Evolutionary conservation across 2,113 vertebrate genomes (phyloP).

Genomic region (Phaethon lepturus): DNA sequence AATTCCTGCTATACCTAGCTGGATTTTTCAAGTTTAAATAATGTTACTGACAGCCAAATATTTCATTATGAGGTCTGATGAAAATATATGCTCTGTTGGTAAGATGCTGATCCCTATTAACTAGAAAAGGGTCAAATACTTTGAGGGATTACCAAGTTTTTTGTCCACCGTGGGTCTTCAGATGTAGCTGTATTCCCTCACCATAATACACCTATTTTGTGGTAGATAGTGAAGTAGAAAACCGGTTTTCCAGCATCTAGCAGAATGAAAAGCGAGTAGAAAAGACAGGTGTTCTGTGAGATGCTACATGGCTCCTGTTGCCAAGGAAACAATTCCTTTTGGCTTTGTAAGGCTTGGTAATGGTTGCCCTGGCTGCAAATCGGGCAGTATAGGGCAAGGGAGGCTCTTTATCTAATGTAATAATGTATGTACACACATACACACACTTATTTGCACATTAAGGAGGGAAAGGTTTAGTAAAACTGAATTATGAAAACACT

Average conservation of each 20-base stretch:
- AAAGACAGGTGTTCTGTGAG: constrained; percentile 67
- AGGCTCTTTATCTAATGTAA: not conserved
- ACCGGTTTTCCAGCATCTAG: constrained; percentile 34
- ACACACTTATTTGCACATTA: not conserved
- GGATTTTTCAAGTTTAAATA: constrained; percentile 43
- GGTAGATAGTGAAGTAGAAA: constrained; percentile 27
- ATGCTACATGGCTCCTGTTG: constrained; percentile 69
- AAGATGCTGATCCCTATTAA: constrained; percentile 25
- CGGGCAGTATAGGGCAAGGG: constrained; percentile 13
- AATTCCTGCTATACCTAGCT: constrained; percentile 14
- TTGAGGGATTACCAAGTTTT: not conserved
- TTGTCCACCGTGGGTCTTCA: not conserved
- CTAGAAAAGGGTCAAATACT: not conserved
- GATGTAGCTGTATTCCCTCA: not conserved
- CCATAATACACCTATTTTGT: not conserved
- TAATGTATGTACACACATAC: not conserved
- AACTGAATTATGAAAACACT: not conserved
- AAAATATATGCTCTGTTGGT: not conserved
- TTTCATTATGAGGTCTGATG: not conserved
- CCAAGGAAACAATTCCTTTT: constrained; percentile 75
- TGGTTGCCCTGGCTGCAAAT: constrained; percentile 53
- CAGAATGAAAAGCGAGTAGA: constrained; percentile 54
- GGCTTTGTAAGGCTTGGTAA: constrained; percentile 50
- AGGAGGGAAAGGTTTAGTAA: not conserved
- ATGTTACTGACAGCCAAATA: constrained; percentile 1